Evolutionary conservation across 2,888 invertebrate genomes (phyloP), one percentile per base, ranked within the genome.

Genomic region (Rutpela maculata): DNA sequence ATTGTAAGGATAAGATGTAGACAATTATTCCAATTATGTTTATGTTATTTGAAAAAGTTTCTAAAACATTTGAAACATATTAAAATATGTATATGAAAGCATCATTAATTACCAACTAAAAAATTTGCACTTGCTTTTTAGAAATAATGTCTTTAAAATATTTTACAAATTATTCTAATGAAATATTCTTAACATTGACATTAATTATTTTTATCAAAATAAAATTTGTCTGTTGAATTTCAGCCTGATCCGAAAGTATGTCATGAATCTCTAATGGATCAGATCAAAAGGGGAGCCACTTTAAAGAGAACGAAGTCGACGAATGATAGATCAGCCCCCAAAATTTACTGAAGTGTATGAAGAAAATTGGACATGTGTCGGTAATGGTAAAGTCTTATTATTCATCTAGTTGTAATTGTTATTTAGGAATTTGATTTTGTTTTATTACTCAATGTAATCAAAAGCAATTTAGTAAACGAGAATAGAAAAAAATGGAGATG

Each of bases 191-290:
- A 35, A 38, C 31, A 38, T 10, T 50, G 9, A 19, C 5, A 12
- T 12, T 43, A 43, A 11, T 12, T 7, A 4, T 4, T 43, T 43
- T 15, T 12, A 43, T 4, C 43, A 43, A 43, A 43, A 43, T 43
- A 15, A 43, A 43, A 15, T 50, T 50, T 26, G 7, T 22, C 15
- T 62, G 75, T 74, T 74, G 80, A 83, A 74, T 90, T 90, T 71
- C 90, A 95, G 93, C 94, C 95, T 76, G 96, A 96, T 89, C 95
- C 95, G 0, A 93, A 95, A 77, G 91, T 93, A 43, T 95, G 95
- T 85, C 95, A 96, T 90, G 97, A 96, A 82, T 97, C 97, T 0
- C 91, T 97, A n/a, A 96, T 97, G 97, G 97, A 97, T 91, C 97
- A 97, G 88, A 97, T 97, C 79, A 95, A 96, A 86, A 93, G 95